Base-by-base conservation (phyloP, 2,888 invertebrate genomes). In the Chesias legatella region DNA sequence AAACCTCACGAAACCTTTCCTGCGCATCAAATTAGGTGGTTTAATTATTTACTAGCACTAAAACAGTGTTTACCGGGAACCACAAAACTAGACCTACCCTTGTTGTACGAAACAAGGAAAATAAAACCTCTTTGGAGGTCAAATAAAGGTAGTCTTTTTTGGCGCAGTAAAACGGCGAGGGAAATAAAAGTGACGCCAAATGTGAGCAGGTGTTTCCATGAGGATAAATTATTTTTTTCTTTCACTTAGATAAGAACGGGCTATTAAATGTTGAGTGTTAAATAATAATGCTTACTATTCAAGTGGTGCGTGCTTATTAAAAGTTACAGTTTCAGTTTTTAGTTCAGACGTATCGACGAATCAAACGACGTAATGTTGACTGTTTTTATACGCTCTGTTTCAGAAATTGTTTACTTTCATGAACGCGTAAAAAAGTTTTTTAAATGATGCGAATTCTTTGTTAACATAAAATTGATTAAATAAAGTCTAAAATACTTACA, bases 41-140 rank as follows among this genome's bases (percentile, higher is more conserved):
- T 75, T 80, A 81, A 82, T 84, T 85, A 84, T 88, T 85, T 84
- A 85, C 83, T 78, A 75, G 76, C 74, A 80, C 70, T 88, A 83
- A 85, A 86, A 80, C 78, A 68, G 67, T 67, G 73, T 71, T 75
- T 74, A 73, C 70, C 63, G 53, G 60, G 63, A 60, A 65, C 75
- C 75, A 58, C 47, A 51, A 62, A 73, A 58, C 55, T 46, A 68
- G 82, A 79, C 64, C 80, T 72, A 59, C 70, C 67, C 65, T 62
- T 51, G 32, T 26, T 42, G 42, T 51, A 42, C 31, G 28, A 33
- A 38, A 41, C 51, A 61, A 56, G 60, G 56, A 58, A 64, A 62
- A 62, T 62, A 59, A 59, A 63, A 56, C 56, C 49, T 53, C 46
- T 55, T 52, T 48, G 67, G 62, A 71, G 82, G 64, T 79, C 84